Evolutionary conservation across 1,140 invertebrate genomes (phyloP).

Genomic region (Mya arenaria): DNA sequence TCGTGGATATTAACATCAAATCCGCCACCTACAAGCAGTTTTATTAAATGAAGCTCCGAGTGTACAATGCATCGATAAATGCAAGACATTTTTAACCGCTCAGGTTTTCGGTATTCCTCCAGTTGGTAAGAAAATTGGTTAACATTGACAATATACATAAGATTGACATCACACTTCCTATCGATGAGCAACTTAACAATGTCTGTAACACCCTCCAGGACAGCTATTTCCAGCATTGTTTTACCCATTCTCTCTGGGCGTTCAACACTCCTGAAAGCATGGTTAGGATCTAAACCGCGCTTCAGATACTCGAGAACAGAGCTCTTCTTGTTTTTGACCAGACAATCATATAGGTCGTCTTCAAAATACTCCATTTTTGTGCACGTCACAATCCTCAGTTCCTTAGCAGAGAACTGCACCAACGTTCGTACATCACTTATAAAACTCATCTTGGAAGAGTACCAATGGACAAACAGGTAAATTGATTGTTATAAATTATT

Average conservation of each 20-base stretch:
- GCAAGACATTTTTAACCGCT: conserved; percentile 65
- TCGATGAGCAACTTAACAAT: conserved; percentile 60
- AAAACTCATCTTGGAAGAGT: no score
- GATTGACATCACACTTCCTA: conserved; percentile 64
- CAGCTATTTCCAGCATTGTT: conserved; percentile 67
- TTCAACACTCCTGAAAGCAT: conserved; percentile 67
- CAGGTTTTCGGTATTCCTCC: conserved; percentile 64
- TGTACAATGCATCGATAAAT: conserved; percentile 69
- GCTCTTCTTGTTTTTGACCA: conserved; percentile 58
- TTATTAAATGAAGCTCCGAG: conserved; percentile 64
- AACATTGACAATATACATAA: conserved; percentile 70
- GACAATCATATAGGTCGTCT: conserved; percentile 61
- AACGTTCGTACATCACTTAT: no score
- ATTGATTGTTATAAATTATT: no score
- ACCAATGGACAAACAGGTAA: no score
- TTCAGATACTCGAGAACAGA: conserved; percentile 61
- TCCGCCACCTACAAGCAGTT: conserved; percentile 66
- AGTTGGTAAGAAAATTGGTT: conserved; percentile 62
- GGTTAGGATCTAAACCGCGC: conserved; percentile 64
- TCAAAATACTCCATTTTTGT: conserved; percentile 71
- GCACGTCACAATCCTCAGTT: conserved; percentile 1
- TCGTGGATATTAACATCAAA: conserved; percentile 71
- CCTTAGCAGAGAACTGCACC: neutral
- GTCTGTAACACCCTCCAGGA: conserved; percentile 55
- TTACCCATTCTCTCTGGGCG: conserved; percentile 62